Evolutionary conservation across 1,140 invertebrate genomes (phyloP), one percentile per base, ranked within the genome.

Genomic region (Hycleus cichorii): DNA sequence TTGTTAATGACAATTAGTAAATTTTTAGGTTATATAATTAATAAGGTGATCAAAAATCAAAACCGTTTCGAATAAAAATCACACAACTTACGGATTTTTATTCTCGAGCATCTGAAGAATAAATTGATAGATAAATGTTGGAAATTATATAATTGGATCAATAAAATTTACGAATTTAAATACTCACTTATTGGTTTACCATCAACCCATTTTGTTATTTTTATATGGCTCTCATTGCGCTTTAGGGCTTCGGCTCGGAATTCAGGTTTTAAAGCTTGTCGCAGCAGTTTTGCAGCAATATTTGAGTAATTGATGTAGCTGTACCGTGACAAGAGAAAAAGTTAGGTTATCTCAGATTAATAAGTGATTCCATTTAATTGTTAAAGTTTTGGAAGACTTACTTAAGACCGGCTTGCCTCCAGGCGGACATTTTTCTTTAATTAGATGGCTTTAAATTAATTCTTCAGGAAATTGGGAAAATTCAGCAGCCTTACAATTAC

Each of bases 271-370:
- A 96, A 72, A 12, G 89, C 82, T 69, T 85, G 78, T 25, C 93
- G 80, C 45, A 95, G 76, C 39, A 92, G 74, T 71, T 80, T 85
- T 8, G 92, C 91, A 67, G 91, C 90, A 71, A 95, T 91, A 71
- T 87, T 89, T 26, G 92, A 95, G 72, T 92, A 96, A 76, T 91
- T 90, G 74, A 95, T 89, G 77, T 96, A 96, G 79, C 91, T 95
- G 70, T 62, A 79, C 80, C 57, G 63, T 59, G 48, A 40, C 56
- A 52, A 32, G 40, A 25, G 6, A 47, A 59, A 11, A 49, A 48
- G 25, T 40, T 40, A 47, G 7, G 47, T 24, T 26, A 47, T 47
- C 18, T 18, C 18, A 18, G 10, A n/a, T 12, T 9, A 12, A 46
- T n/a, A 6, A 12, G 24, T 47, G 46, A 32, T 8, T 46, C 3